Conservation (phyloP, 2,888 invertebrate species). For the Pantelozetes paolii region DNA sequence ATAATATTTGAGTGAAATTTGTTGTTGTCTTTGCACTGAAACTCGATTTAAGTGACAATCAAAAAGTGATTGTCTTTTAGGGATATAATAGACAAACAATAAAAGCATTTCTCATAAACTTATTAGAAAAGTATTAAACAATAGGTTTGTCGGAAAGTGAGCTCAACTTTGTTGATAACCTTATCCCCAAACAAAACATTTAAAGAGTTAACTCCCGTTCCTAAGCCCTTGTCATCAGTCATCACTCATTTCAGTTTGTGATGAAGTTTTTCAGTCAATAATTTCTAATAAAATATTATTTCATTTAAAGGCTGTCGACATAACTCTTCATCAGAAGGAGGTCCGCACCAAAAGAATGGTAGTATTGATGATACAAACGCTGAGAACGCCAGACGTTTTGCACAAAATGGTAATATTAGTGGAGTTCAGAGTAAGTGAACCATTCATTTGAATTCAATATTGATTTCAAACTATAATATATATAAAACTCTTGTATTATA, state of each 20-base stretch:
- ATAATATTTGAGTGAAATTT: too few relatives aligned
- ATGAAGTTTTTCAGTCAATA: not conserved
- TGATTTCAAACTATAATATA: slow-evolving; percentile 1
- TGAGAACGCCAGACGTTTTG: slow-evolving; percentile 16
- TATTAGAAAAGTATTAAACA: not conserved
- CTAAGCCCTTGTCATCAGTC: too few relatives aligned
- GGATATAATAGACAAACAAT: not conserved
- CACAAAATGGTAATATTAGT: slow-evolving; percentile 4
- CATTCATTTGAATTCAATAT: slow-evolving; percentile 2
- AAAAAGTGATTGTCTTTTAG: not conserved
- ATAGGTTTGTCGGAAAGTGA: not conserved
- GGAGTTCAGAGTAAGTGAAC: not conserved
- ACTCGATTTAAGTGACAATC: not conserved
- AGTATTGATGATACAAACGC: not conserved
- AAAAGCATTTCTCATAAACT: not conserved
- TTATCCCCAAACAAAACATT: too few relatives aligned
- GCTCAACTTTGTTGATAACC: not conserved
- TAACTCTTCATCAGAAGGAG: slow-evolving; percentile 17
- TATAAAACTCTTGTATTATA: too few relatives aligned
- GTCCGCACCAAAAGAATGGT: not conserved
- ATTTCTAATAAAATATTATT: not conserved
- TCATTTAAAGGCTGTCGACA: slow-evolving; percentile 1
- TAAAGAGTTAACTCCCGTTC: too few relatives aligned
- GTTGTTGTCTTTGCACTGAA: too few relatives aligned
- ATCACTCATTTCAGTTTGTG: not conserved